A percentile compares a stretch with the other conserved stretches of the same genome.
phyloP scores from a whole-genome alignment of 2,113 vertebrate genomes.

The Lepisosteus oculatus region DNA sequence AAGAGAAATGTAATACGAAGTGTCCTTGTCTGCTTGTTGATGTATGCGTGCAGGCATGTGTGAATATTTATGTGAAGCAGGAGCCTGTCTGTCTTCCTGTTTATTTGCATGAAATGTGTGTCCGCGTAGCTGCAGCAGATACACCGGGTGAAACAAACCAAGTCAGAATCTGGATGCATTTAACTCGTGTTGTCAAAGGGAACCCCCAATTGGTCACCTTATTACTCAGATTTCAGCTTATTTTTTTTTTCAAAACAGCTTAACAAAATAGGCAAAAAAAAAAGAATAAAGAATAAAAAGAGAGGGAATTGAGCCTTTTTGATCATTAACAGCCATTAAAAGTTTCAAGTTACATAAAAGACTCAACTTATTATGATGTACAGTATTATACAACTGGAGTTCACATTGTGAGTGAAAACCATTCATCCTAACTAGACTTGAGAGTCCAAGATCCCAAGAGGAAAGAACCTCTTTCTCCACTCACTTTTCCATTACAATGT shows the following conservation, averaged over 20 bases:
- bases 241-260: not conserved
- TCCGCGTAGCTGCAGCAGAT: constrained; percentile 41
- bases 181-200: constrained; percentile 1
- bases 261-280: not conserved
- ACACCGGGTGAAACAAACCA: constrained; percentile 3
- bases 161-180: not conserved
- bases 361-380: no score
- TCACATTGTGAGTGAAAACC: no score
- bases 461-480: no score
- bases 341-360: not conserved
- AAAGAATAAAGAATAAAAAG: not conserved
- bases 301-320: no score
- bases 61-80: constrained; percentile 52
- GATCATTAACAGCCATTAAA: not conserved
- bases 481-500: no score
- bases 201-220: constrained; percentile 6
- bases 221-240: not conserved
- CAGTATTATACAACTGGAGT: no score
- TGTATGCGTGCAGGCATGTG: constrained; percentile 38
- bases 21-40: constrained; percentile 45
- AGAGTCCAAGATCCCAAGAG: no score
- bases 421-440: no score
- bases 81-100: constrained; percentile 34
- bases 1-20: constrained; percentile 43
- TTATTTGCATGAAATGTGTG: constrained; percentile 54